A percentile compares a stretch with the other conserved stretches of the same genome.
These are phyloP conservation scores for Athalia cordata DNA, from an alignment of 2,888 invertebrate genomes.

Conservation along the genomic window DNA sequence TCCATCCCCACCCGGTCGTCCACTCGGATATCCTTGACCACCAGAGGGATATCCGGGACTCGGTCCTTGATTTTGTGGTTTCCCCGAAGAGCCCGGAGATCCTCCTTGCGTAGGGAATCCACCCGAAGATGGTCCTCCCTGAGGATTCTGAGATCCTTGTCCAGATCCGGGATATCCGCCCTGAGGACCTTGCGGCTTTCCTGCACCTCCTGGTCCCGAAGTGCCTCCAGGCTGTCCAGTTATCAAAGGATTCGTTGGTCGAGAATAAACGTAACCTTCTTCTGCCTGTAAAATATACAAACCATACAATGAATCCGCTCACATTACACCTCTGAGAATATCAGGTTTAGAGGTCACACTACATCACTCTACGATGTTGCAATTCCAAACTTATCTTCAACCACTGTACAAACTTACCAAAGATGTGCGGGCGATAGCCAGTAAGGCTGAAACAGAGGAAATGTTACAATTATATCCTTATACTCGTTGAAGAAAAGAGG, in stretches of 20 bases:
- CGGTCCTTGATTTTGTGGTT: conserved; percentile 55
- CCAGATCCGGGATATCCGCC: conserved; percentile 57
- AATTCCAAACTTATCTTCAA: conserved; percentile 4
- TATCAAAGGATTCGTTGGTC: conserved; percentile 79
- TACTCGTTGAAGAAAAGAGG: neutral
- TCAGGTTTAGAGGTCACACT: conserved; percentile 31
- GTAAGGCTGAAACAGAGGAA: conserved; percentile 65
- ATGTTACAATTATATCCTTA: conserved; percentile 41
- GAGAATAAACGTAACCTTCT: conserved; percentile 85
- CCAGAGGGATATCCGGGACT: conserved; percentile 59
- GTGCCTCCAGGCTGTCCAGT: conserved; percentile 62
- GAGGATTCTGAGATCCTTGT: conserved; percentile 46
- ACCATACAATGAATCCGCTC: conserved; percentile 20
- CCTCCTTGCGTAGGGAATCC: conserved; percentile 55
- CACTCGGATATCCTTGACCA: conserved; percentile 62
- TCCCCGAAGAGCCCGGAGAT: conserved; percentile 56
- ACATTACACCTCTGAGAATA: conserved; percentile 25
- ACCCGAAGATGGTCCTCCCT: conserved; percentile 52
- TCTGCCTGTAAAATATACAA: conserved; percentile 75
- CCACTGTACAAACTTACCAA: conserved; percentile 62
- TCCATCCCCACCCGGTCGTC: conserved; percentile 52
- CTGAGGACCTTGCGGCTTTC: conserved; percentile 54
- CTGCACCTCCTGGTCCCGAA: conserved; percentile 57
- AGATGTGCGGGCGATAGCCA: conserved; percentile 65
- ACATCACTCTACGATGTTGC: neutral